Percentiles rank a stretch among this genome's conserved stretches.
phyloP scores from a whole-genome alignment of 2,113 vertebrate genomes.

The Chrysemys picta region DNA sequence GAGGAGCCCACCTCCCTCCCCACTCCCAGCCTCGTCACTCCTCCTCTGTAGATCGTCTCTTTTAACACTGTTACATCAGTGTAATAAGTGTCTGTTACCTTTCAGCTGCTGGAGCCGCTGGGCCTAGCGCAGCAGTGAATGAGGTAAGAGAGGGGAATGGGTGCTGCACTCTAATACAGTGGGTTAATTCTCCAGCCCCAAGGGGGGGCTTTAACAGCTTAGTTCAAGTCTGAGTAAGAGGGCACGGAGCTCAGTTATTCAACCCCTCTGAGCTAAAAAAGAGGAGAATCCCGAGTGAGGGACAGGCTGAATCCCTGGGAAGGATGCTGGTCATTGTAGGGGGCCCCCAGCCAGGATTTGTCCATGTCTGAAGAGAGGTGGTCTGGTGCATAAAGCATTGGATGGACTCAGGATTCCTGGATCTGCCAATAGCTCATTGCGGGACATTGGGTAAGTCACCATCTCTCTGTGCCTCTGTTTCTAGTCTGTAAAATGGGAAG shows the following conservation, averaged over 20 bases:
- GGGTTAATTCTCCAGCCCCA: not conserved
- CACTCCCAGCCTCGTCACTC: not conserved
- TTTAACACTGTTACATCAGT: not conserved
- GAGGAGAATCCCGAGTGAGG: not conserved
- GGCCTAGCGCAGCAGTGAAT: too few relatives aligned
- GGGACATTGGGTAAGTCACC: not conserved
- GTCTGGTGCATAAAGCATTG: not conserved
- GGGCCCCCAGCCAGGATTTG: not conserved
- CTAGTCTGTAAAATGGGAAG: not conserved
- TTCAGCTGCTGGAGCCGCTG: not conserved
- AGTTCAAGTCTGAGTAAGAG: not conserved
- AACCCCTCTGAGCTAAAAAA: not conserved
- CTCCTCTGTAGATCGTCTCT: not conserved
- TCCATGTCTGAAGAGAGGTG: not conserved
- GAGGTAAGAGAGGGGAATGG: not conserved
- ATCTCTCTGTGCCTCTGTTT: not conserved
- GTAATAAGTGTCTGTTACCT: not conserved
- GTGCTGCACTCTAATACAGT: not conserved
- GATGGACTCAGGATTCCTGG: not conserved
- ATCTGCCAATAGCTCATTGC: not conserved
- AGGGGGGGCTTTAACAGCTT: not conserved
- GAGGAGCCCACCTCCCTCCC: not conserved
- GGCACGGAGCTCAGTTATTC: not conserved
- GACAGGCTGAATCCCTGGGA: not conserved
- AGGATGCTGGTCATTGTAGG: not conserved